Conservation (phyloP, 2,113 vertebrate species). For the Cygnus atratus region DNA sequence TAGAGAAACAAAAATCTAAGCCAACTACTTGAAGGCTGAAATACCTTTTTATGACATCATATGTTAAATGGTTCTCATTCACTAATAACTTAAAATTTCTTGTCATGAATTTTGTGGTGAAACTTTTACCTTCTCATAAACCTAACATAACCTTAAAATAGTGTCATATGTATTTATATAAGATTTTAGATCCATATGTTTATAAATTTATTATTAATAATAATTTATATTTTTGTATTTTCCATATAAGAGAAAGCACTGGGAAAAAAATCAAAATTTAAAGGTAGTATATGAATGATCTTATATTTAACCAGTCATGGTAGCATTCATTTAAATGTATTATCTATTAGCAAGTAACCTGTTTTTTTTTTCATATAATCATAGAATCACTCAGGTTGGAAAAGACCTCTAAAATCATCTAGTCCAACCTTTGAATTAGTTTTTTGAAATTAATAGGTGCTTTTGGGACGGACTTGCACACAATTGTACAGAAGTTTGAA, state of each 20-base stretch:
- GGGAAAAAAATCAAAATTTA: not conserved
- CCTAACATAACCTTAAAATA: not conserved
- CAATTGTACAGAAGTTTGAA: not conserved
- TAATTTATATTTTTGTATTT: not conserved
- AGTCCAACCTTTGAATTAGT: not conserved
- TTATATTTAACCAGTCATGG: not conserved
- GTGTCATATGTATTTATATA: not conserved
- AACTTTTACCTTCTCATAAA: not conserved
- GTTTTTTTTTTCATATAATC: no score
- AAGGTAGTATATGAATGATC: not conserved
- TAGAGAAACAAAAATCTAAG: not conserved
- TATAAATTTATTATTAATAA: not conserved
- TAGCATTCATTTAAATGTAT: not conserved
- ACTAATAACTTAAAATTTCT: not conserved
- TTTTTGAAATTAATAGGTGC: not conserved
- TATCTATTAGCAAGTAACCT: not conserved
- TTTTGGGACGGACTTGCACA: not conserved
- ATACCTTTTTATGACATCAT: not conserved
- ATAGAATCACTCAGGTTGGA: no score
- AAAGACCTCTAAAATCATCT: no score
- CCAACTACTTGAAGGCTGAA: not conserved
- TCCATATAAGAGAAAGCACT: not conserved
- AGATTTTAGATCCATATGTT: not conserved
- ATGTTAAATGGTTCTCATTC: not conserved
- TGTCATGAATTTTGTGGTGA: not conserved